Conservation (phyloP, 2,797 vertebrate genomes). For the Myotis planiceps region DNA sequence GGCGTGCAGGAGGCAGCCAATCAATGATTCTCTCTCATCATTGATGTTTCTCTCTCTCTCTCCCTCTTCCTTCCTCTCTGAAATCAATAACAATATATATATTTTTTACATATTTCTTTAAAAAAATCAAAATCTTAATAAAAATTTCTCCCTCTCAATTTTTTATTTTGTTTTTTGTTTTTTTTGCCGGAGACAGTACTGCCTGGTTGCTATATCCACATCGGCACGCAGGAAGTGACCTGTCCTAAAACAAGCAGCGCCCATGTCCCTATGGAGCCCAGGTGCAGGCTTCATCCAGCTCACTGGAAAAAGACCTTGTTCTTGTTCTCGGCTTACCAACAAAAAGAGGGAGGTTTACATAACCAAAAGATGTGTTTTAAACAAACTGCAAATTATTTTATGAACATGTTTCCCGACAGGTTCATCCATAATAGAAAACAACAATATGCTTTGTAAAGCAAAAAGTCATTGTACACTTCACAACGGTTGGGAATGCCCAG, state of each 20-base stretch:
- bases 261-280: neutral
- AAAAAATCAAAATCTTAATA: neutral
- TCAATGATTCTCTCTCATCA: too few species aligned
- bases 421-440: neutral
- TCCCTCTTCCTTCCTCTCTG: too few species aligned
- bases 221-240: neutral
- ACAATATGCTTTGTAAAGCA: neutral
- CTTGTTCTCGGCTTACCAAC: neutral
- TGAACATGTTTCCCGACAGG: neutral
- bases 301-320: neutral
- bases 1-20: too few species aligned
- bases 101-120: too few species aligned
- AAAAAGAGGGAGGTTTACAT: neutral
- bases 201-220: neutral
- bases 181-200: neutral
- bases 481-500: neutral
- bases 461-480: neutral
- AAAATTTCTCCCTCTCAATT: neutral
- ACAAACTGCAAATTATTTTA: neutral
- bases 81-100: too few species aligned
- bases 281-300: neutral
- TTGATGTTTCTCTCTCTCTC: too few species aligned
- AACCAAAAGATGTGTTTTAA: conserved; percentile 30
- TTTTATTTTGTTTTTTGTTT: neutral
- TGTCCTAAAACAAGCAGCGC: neutral